phyloP scores from a whole-genome alignment of 1,140 invertebrate species.

The Atopsyche davidsoni region DNA sequence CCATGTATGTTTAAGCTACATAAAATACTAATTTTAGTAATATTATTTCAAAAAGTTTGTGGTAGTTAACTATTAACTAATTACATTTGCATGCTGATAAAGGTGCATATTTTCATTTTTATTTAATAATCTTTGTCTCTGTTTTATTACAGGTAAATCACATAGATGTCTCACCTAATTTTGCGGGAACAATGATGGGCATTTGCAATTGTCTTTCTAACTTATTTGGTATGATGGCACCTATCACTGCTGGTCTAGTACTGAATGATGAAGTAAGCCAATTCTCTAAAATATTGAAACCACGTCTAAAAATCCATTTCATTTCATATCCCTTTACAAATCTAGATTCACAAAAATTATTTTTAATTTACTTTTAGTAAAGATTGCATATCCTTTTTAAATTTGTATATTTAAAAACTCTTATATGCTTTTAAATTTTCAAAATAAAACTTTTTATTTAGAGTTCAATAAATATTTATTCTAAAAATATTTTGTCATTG shows the following conservation, averaged over 20 bases:
- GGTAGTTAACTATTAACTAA: background rate
- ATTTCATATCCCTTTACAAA: no score
- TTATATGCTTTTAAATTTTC: background rate
- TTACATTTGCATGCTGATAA: conserved; percentile 13
- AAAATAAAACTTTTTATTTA: no score
- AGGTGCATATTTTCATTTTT: conserved; percentile 16
- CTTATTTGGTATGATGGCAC: conserved; percentile 59
- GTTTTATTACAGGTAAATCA: conserved; percentile 52
- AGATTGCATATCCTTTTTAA: no score
- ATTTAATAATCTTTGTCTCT: conserved; percentile 17
- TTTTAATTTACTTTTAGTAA: no score
- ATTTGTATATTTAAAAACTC: no score
- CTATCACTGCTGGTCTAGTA: conserved; percentile 41
- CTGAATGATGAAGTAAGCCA: conserved; percentile 34
- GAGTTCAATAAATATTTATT: no score
- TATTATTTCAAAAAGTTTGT: no score
- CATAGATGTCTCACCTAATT: conserved; percentile 72
- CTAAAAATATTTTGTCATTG: no score
- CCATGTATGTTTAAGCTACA: conserved; percentile 35
- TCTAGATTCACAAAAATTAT: no score
- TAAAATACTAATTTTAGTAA: no score
- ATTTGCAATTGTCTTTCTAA: conserved; percentile 63
- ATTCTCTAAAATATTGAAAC: no score
- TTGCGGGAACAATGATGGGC: conserved; percentile 67
- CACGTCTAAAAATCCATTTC: no score